Evolutionary conservation across 2,113 vertebrate species (phyloP).

Genomic region (Gracilinanus agilis): DNA sequence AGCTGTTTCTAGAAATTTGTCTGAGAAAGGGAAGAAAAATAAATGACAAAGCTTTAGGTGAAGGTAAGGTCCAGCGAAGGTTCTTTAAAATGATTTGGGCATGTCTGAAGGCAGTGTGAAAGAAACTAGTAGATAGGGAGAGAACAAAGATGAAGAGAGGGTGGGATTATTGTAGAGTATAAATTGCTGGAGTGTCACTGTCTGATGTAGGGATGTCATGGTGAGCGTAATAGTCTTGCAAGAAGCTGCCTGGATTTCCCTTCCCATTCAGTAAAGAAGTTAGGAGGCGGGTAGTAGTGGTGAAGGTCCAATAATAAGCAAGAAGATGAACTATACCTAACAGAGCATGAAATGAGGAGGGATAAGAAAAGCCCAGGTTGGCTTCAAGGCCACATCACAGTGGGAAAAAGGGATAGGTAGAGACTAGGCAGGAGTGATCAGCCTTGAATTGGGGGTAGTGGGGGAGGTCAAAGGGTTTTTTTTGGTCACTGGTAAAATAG

Average conservation of each 20-base stretch:
- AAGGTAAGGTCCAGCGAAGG: background rate
- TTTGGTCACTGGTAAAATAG: background rate
- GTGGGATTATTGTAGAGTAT: background rate
- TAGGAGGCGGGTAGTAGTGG: background rate
- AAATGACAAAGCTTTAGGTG: background rate
- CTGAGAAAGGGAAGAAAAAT: background rate
- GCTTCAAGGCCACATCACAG: background rate
- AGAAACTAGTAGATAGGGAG: background rate
- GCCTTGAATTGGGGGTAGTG: background rate
- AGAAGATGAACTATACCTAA: conserved; percentile 1
- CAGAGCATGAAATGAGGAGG: background rate
- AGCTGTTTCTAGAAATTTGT: background rate
- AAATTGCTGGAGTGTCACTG: background rate
- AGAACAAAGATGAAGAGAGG: background rate
- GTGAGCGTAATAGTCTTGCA: background rate
- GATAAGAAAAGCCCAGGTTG: background rate
- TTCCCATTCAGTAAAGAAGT: background rate
- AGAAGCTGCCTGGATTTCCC: background rate
- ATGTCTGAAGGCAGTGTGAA: background rate
- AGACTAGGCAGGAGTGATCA: background rate
- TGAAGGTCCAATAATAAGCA: background rate
- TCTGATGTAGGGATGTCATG: background rate
- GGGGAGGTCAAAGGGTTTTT: background rate
- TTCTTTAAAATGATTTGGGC: conserved; percentile 1
- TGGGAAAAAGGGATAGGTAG: background rate